These are phyloP conservation scores for Scelioninae gen. 1 DNA, from an alignment of 2,888 invertebrate species.

Conservation along the genomic window DNA sequence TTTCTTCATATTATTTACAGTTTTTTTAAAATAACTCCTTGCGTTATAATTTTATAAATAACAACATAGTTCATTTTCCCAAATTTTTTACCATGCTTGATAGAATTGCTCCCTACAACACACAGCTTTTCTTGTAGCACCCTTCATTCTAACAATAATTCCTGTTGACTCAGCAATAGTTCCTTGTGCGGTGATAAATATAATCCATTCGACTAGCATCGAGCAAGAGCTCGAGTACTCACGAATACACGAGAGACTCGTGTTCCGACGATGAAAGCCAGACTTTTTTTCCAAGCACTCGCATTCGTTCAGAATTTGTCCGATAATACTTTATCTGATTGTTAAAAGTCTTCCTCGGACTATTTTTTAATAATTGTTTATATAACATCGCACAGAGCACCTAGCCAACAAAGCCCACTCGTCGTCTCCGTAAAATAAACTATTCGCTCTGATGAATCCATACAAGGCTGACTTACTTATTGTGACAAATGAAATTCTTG, in stretches of 20 bases:
- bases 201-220: conserved; percentile 23
- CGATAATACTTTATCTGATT: conserved; percentile 6
- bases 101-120: no score
- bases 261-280: conserved; percentile 33
- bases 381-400: neutral
- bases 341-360: neutral
- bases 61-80: no score
- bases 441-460: conserved; percentile 32
- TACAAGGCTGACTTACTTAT: conserved; percentile 17
- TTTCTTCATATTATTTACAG: no score
- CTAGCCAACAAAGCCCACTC: conserved; percentile 19
- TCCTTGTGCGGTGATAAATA: conserved; percentile 33
- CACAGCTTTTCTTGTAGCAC: conserved; percentile 15
- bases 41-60: no score
- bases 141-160: conserved; percentile 23
- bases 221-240: conserved; percentile 5
- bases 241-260: conserved; percentile 28
- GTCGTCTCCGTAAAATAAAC: conserved; percentile 20
- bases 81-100: no score
- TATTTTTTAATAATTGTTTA: conserved; percentile 26
- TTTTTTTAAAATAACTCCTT: no score
- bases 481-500: conserved; percentile 34
- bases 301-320: conserved; percentile 17
- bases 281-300: conserved; percentile 13
- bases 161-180: conserved; percentile 43